These are phyloP conservation scores for Dendroctonus valens DNA, from an alignment of 1,140 invertebrate species.

Conservation along the genomic window DNA sequence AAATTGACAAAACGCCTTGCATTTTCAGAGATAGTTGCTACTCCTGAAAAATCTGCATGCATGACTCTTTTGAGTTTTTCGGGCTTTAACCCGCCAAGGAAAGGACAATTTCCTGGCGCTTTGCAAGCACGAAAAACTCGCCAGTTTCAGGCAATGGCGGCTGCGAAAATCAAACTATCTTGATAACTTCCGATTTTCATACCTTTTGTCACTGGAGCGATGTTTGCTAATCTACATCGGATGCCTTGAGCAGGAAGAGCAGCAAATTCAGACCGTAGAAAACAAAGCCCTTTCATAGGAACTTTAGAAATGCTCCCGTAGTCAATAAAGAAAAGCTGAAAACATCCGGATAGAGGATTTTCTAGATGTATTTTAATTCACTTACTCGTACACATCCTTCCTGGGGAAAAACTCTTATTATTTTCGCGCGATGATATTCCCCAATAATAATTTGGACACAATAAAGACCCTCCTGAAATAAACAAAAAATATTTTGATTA, in stretches of 20 bases:
- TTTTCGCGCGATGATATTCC: constrained; percentile 40
- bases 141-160: no score
- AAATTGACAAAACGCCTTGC: no score
- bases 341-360: constrained; percentile 4
- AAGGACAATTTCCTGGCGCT: no score
- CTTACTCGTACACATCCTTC: constrained; percentile 36
- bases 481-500: no score
- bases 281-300: constrained; percentile 34
- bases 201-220: constrained; percentile 33
- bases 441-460: constrained; percentile 33
- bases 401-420: constrained; percentile 34
- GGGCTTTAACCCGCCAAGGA: no score
- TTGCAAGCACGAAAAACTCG: no score
- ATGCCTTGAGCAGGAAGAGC: constrained; percentile 40
- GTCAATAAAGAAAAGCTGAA: constrained; percentile 42
- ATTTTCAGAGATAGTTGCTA: no score
- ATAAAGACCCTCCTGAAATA: constrained; percentile 37
- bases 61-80: no score
- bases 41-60: no score
- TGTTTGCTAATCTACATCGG: constrained; percentile 37
- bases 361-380: constrained; percentile 10
- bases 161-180: neutral
- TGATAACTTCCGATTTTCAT: neutral
- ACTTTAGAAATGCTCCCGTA: constrained; percentile 41
- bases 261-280: constrained; percentile 35